Conservation (phyloP, 2,797 vertebrate species). For the Sebastes hubbsi region DNA sequence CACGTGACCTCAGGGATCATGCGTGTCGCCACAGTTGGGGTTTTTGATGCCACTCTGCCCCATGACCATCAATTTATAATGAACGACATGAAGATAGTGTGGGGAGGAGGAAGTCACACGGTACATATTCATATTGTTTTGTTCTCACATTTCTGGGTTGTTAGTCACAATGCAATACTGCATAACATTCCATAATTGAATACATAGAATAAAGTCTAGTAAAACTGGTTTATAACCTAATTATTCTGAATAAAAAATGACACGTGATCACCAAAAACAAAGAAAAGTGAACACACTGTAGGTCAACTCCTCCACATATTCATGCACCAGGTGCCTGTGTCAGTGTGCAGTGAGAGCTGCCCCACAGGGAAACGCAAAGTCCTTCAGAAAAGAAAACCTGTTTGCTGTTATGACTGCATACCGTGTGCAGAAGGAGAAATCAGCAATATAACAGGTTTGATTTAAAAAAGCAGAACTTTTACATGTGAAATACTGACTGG, state of each 20-base stretch:
- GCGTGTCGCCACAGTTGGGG: conserved; percentile 48
- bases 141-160: conserved; percentile 39
- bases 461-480: neutral
- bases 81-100: conserved; percentile 41
- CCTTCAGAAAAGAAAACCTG: conserved; percentile 67
- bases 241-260: neutral
- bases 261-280: neutral
- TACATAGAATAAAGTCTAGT: neutral
- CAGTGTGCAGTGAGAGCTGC: conserved; percentile 75
- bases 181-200: conserved; percentile 12
- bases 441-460: conserved; percentile 63
- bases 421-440: conserved; percentile 70
- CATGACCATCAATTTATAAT: conserved; percentile 38
- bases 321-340: conserved; percentile 63
- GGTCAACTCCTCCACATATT: neutral
- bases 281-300: neutral
- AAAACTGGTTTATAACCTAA: neutral
- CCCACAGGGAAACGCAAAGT: conserved; percentile 66
- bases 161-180: conserved; percentile 30
- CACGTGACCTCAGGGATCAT: conserved; percentile 32
- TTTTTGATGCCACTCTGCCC: conserved; percentile 59
- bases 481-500: neutral
- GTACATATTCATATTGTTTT: conserved; percentile 39
- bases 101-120: conserved; percentile 44
- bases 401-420: conserved; percentile 74